Base-by-base conservation (phyloP, 2,113 vertebrate species). In the Brachyhypopomus occidentalis region DNA sequence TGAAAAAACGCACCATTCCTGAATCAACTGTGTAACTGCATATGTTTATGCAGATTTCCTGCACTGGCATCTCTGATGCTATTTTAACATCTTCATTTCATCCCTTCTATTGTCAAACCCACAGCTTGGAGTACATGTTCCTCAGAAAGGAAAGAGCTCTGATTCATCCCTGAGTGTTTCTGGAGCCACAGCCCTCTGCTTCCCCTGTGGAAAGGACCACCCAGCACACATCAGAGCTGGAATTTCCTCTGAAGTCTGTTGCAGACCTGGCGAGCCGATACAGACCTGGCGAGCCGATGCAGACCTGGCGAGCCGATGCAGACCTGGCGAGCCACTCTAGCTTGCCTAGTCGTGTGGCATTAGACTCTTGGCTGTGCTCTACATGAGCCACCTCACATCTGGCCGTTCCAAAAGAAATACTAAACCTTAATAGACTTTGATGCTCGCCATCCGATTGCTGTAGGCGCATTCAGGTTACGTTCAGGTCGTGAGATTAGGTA, bases 211-310 rank as follows among this genome's bases (percentile, higher is more conserved):
- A 84, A 71, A 6, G 52, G 67, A 82, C 75, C 78, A 84, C 80
- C 89, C 74, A 86, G 41, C 34, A 63, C 75, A 87, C 83, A 83
- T 87, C 84, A 86, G 74, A 78, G 75, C 34, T 80, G 88, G 85
- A 87, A 87, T 88, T 84, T 88, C 85, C 84, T 88, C 87, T 88
- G 78, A 87, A 85, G 78, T 85, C 77, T 69, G 36, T 85, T 36
- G 79, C 60, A 74, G 73, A 59, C 80, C 80, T 70, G 66, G 66
- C 66, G 8, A 70, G 66, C 66, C 20, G 45, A 52, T 52, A 11
- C 45, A 52, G 45, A 52, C 45, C 45, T 52, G 45, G 45, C 45
- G 45, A 52, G 3, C 45, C 12, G 45, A 3, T 30, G 30, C 30
- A 30, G 30, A 30, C 30, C 30, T 30, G 30, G 30, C 30, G 30